Evolutionary conservation across 2,113 vertebrate species (phyloP), one percentile per base, ranked within the genome.

Genomic region (Cathartes aura): DNA sequence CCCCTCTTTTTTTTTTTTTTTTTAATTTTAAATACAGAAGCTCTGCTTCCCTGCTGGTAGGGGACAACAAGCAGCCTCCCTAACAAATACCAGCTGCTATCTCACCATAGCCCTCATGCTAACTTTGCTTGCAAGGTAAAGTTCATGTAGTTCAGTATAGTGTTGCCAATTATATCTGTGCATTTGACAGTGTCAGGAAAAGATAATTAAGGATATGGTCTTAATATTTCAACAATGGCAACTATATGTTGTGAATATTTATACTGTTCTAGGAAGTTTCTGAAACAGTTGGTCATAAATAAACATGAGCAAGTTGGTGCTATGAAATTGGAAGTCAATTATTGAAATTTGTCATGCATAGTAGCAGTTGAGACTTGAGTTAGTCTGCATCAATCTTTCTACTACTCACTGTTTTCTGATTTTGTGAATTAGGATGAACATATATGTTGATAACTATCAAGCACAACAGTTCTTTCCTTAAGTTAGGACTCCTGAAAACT

Each of bases 261-360:
- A 93, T 85, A 34, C 38, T 74, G 36, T 90, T 94, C 45, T 64
- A 87, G 83, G 64, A 85, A 92, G 85, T 80, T 96, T 90, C 73
- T 87, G 87, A 83, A 96, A 81, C 91, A 97, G 92, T 95, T 96
- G 84, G 82, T 93, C 72, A 91, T 97, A 97, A 97, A 97, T 96
- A 97, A 96, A 95, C 91, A 96, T 96, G 94, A 97, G 84, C 68
- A 73, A 68, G 56, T 79, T 91, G 45, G 30, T 91, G 66, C 80
- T 94, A 27, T 50, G 58, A 91, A 83, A 75, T 38, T 92, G 89
- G 67, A 95, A 96, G 93, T 96, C 93, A 95, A 53, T 97, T 96
- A 97, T 95, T 88, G 72, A 75, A 84, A 90, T 92, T 84, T 89
- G 53, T 92, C 71, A 58, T 89, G 92, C 73, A 47, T 79, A 89